These are phyloP conservation scores for Leptatherina wallacei DNA, from an alignment of 2,797 vertebrate genomes.

Conservation along the genomic window DNA sequence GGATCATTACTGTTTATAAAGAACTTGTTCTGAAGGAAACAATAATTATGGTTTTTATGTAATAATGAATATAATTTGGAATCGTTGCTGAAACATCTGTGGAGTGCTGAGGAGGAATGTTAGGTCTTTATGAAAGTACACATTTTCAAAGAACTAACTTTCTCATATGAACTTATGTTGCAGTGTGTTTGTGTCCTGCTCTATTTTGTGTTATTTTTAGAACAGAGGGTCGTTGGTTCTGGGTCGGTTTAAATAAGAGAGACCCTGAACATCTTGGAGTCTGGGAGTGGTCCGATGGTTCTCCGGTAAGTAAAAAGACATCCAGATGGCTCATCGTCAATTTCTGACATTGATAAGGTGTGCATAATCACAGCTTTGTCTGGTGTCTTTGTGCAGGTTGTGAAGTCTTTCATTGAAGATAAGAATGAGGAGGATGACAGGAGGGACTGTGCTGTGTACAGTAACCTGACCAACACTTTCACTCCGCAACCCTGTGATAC, in stretches of 20 bases:
- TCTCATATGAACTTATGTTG: conserved; percentile 26
- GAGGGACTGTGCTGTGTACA: conserved; percentile 89
- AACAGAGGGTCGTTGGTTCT: conserved; percentile 92
- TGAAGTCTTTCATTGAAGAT: conserved; percentile 89
- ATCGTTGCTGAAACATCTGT: background rate
- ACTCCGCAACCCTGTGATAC: conserved; percentile 84
- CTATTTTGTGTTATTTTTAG: conserved; percentile 60
- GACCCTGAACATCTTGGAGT: conserved; percentile 82
- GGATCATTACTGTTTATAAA: background rate
- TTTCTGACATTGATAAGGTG: background rate
- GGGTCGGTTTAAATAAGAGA: conserved; percentile 96
- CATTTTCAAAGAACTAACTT: background rate
- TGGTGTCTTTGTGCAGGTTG: conserved; percentile 80
- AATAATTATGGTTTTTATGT: background rate
- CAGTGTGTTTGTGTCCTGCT: conserved; percentile 52
- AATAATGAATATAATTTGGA: no score
- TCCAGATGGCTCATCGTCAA: background rate
- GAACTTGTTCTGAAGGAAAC: background rate
- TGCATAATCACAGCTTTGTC: background rate
- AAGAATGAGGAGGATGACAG: conserved; percentile 86
- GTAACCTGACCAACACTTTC: conserved; percentile 81
- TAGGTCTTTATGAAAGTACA: background rate
- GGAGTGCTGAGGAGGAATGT: background rate
- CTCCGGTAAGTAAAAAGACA: conserved; percentile 83
- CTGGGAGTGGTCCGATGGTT: conserved; percentile 94